Evolutionary conservation across 2,888 invertebrate genomes (phyloP).

Genomic region (Pyrochroa serraticornis): DNA sequence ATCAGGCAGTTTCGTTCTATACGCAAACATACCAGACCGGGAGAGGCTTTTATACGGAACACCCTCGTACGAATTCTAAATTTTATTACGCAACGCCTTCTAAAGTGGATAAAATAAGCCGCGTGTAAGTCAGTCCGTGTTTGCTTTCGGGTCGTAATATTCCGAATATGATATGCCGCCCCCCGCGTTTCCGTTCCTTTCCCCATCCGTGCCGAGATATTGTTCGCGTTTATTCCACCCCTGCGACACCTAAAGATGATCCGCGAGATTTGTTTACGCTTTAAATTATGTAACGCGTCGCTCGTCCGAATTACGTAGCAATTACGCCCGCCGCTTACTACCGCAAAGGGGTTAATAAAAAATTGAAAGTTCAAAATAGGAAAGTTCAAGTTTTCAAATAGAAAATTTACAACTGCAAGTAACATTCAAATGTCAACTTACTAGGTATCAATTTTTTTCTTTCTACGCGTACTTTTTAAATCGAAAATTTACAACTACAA

Average conservation of each 20-base stretch:
- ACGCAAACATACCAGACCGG: constrained; percentile 22
- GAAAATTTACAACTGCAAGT: too few relatives aligned
- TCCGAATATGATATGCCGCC: constrained; percentile 24
- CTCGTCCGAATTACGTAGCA: too few relatives aligned
- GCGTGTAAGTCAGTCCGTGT: constrained; percentile 29
- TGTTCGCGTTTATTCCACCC: constrained; percentile 22
- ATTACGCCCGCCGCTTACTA: too few relatives aligned
- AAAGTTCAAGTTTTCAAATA: too few relatives aligned
- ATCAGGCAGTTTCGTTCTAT: constrained; percentile 25
- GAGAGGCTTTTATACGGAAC: constrained; percentile 22
- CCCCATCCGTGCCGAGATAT: constrained; percentile 8
- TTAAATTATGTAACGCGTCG: too few relatives aligned
- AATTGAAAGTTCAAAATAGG: too few relatives aligned
- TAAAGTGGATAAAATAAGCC: constrained; percentile 31
- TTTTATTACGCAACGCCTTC: constrained; percentile 27
- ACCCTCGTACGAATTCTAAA: constrained; percentile 31
- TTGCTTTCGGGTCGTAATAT: constrained; percentile 29
- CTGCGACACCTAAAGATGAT: constrained; percentile 11
- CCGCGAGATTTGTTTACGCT: neutral
- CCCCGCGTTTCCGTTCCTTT: neutral
- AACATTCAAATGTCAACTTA: too few relatives aligned
- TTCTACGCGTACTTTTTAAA: too few relatives aligned
- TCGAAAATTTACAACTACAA: too few relatives aligned
- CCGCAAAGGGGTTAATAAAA: too few relatives aligned
- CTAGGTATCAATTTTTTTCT: too few relatives aligned